Evolutionary conservation across 2,888 invertebrate genomes (phyloP), one percentile per base, ranked within the genome.

Genomic region (Myopa tessellatipennis): DNA sequence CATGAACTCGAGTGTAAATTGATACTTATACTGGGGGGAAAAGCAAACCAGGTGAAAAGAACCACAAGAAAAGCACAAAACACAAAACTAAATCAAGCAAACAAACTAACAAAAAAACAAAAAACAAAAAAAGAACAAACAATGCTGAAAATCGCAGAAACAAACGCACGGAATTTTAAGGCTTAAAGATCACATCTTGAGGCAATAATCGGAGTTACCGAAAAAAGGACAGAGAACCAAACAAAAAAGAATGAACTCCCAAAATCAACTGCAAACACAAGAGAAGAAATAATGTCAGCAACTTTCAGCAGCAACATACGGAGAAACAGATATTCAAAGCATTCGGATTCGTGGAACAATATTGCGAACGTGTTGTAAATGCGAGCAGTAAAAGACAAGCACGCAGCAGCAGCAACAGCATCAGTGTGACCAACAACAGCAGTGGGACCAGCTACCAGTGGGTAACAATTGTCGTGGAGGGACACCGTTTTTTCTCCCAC

Each of bases 1-100:
- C 78, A 74, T 67, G 73, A 77, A 77, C 65, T 65, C 36, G 71
- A 77, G 79, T 77, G 79, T 79, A 79, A 79, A 79, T 79, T 79
- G 79, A 79, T 79, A 79, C 78, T 67, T 67, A 40, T 5, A 69
- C 45, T 3, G 69, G 14, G n/a, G 40, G 7, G 14, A 50, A 69
- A 69, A 45, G 4, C 16, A 69, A 69, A 69, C 16, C 63, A 73
- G 18, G 36, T 14, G 36, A 58, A 34, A 38, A 16, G n/a, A 38
- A 36, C 16, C 10, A 60, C 26, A 36, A 55, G 65, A 52, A 18
- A 50, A 73, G 36, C 45, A 6, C 26, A 70, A 55, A 71, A 58
- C 45, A n/a, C 34, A 67, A 67, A 67, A 67, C 6, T 16, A 38
- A 40, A 55, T 40, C 52, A 63, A 65, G 38, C 16, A 36, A 72